These are phyloP conservation scores for Choloepus hoffmanni DNA, from an alignment of 2,113 vertebrate species.

Conservation along the genomic window DNA sequence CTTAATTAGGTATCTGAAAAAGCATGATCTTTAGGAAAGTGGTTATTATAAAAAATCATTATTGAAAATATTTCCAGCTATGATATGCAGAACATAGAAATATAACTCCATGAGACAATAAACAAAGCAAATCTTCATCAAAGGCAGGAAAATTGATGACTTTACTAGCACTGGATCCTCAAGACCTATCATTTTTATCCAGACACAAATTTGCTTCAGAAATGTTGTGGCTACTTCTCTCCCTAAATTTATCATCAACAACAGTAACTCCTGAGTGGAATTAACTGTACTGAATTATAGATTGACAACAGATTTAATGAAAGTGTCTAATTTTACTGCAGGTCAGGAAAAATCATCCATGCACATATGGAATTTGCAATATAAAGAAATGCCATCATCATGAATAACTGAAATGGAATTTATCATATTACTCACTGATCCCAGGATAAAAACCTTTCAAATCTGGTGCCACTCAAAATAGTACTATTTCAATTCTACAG, in stretches of 20 bases:
- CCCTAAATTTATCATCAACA: constrained; percentile 15
- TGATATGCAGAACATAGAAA: background rate
- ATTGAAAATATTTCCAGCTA: background rate
- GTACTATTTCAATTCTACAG: background rate
- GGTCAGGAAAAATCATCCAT: background rate
- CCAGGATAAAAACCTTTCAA: constrained; percentile 27
- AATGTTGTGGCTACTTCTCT: background rate
- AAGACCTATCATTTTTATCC: constrained; percentile 2
- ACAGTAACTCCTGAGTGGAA: background rate
- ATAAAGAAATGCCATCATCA: constrained; percentile 52
- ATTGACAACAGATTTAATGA: constrained; percentile 17
- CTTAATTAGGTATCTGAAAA: constrained; percentile 28
- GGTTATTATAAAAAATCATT: background rate
- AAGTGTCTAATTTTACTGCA: background rate
- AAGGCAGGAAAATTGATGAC: background rate
- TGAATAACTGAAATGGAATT: constrained; percentile 54
- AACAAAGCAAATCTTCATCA: background rate
- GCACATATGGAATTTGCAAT: background rate
- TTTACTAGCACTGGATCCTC: background rate
- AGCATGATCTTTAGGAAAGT: constrained; percentile 14
- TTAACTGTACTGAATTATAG: background rate
- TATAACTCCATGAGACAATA: background rate
- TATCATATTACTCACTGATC: background rate
- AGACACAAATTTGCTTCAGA: background rate
- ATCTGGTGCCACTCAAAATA: background rate